These are phyloP conservation scores for Haplochromis burtoni DNA, from an alignment of 2,113 vertebrate genomes.

Conservation along the genomic window DNA sequence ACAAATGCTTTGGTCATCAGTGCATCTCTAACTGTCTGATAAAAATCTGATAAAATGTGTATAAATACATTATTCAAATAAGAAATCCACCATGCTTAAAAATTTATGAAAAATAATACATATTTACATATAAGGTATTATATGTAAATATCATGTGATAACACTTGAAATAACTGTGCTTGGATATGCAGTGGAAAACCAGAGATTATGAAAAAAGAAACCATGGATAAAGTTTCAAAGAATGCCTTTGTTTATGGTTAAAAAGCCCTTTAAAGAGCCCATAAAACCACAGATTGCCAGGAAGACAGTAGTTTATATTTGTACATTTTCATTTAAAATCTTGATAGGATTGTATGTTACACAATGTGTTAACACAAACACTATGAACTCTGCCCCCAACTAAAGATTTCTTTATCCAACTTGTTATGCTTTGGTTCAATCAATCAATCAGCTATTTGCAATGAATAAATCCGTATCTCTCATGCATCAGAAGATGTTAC, in stretches of 20 bases:
- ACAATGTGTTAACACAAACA: not conserved
- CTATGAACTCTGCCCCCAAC: not conserved
- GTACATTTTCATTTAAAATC: not conserved
- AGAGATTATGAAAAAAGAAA: not conserved
- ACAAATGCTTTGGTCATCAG: not conserved
- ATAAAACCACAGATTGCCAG: not conserved
- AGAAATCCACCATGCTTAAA: not conserved
- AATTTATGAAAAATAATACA: accelerated
- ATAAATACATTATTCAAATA: not conserved
- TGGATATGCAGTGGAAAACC: not conserved
- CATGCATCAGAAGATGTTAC: not conserved
- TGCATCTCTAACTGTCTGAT: not conserved
- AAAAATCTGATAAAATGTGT: not conserved
- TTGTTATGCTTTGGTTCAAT: not conserved
- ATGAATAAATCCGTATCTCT: not conserved
- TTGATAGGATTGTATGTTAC: not conserved
- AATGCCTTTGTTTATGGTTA: not conserved
- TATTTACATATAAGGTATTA: not conserved
- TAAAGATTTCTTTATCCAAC: not conserved
- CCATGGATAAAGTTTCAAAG: not conserved
- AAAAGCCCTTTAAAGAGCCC: not conserved
- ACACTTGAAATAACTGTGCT: not conserved
- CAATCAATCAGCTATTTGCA: not conserved
- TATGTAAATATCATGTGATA: not conserved
- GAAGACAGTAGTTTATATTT: not conserved